Conservation (phyloP, 2,797 vertebrate genomes). For the Macroramphosus scolopax region DNA sequence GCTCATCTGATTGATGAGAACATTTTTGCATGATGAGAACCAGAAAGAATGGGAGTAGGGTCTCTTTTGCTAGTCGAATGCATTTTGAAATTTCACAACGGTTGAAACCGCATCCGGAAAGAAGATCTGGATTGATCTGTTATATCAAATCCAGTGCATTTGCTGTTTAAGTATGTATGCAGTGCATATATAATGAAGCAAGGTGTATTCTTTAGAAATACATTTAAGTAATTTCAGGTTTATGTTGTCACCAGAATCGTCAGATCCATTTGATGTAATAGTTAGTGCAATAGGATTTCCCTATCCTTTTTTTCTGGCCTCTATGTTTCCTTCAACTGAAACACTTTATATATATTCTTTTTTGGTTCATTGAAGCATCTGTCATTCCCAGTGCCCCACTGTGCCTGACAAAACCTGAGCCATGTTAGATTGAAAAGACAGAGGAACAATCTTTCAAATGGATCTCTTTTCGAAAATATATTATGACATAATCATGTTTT, state of each 20-base stretch:
- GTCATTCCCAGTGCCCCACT: constrained; percentile 67
- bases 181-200: too few species aligned
- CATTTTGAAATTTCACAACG: too few species aligned
- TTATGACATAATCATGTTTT: constrained; percentile 85
- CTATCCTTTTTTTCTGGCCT: constrained; percentile 31
- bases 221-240: constrained; percentile 6
- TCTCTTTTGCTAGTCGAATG: too few species aligned
- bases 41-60: too few species aligned
- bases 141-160: too few species aligned
- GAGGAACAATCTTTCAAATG: constrained; percentile 78
- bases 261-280: constrained; percentile 36
- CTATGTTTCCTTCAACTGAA: constrained; percentile 50
- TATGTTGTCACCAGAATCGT: constrained; percentile 24
- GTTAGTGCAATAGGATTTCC: constrained; percentile 39
- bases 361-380: constrained; percentile 67
- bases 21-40: too few species aligned
- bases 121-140: too few species aligned
- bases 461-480: constrained; percentile 83
- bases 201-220: constrained; percentile 7
- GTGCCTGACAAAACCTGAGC: constrained; percentile 71
- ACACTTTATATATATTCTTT: constrained; percentile 65
- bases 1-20: too few species aligned
- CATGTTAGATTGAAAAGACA: constrained; percentile 74
- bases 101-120: too few species aligned
- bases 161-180: too few species aligned